Evolutionary conservation across 1,140 invertebrate species (phyloP), one percentile per base, ranked within the genome.

Genomic region (Neoseiulus cucumeris): DNA sequence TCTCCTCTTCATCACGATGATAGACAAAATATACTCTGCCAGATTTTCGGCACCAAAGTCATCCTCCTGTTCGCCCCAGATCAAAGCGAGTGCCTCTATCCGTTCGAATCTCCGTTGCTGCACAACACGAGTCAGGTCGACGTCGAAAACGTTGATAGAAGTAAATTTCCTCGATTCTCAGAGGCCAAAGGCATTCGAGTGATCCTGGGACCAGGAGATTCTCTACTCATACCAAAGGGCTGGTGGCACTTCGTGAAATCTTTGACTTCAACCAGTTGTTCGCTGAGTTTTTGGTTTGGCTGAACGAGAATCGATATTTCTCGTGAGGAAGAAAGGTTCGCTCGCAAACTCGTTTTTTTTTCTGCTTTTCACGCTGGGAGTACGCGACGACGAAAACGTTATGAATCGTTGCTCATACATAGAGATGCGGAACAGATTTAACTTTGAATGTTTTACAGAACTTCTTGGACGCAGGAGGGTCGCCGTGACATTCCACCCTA

Each of bases 1-100:
- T 97, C 93, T 1, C 92, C 95, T 14, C 77, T 98, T 22, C 95
- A 99, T 78, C 83, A 84, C 75, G 95, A 99, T 78, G 89, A 89
- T 0, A 94, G 96, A 75, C 86, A 94, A 72, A 99, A 99, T 79
- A 78, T 98, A 67, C 76, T 97, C 1, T 75, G 69, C 45, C 69
- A 78, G 71, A 72, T 77, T 42, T 82, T 93, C 72, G 94, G 93
- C 0, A 79, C 79, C 55, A 98, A 97, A 76, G 82, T 83, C 72
- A 77, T 98, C 42, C 81, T 90, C 66, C 75, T 98, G 29, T 94
- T 87, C 74, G 75, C 82, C 44, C 83, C 85, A 1, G 72, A 82
- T 47, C 82, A 89, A 71, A 82, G 82, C 1, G 68, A 78, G 7
- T 79, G 80, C 72, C 75, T 97, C 0, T 94, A 95, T 77, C 84